Evolutionary conservation across 2,113 vertebrate genomes (phyloP).

Genomic region (Atractosteus spatula): DNA sequence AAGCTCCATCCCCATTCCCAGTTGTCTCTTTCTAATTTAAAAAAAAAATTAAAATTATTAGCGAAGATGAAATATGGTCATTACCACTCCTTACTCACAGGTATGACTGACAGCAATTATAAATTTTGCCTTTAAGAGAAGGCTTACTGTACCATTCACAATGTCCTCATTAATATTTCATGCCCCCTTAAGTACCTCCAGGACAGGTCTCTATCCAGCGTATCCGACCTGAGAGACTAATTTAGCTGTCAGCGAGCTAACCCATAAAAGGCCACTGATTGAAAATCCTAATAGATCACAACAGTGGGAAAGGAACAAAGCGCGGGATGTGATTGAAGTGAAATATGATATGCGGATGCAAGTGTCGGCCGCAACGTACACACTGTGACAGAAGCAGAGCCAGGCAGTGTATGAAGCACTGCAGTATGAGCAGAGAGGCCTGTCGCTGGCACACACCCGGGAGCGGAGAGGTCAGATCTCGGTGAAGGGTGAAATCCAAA

Average conservation of each 20-base stretch:
- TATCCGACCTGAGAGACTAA: conserved; percentile 18
- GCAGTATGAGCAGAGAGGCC: conserved; percentile 20
- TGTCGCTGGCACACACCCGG: conserved; percentile 33
- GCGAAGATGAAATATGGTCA: conserved; percentile 10
- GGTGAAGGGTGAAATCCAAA: conserved; percentile 7
- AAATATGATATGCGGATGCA: conserved; percentile 9
- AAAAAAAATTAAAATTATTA: conserved; percentile 11
- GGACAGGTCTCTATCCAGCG: conserved; percentile 20
- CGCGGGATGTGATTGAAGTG: conserved; percentile 3
- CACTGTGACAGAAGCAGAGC: conserved; percentile 3
- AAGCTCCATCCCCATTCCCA: background rate
- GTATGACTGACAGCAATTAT: conserved; percentile 24
- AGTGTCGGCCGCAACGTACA: conserved; percentile 1
- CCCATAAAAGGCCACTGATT: conserved; percentile 14
- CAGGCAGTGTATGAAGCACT: background rate
- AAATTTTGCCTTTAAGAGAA: conserved; percentile 18
- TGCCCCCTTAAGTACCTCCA: conserved; percentile 19
- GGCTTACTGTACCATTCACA: conserved; percentile 9
- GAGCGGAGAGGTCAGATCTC: conserved; percentile 11
- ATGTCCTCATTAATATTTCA: conserved; percentile 30
- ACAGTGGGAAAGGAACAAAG: conserved; percentile 5
- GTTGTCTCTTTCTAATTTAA: background rate
- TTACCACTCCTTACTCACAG: conserved; percentile 20
- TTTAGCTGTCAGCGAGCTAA: conserved; percentile 14
- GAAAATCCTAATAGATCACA: conserved; percentile 16